Evolutionary conservation across 2,797 vertebrate genomes (phyloP).

Genomic region (Crocidura indochinensis): DNA sequence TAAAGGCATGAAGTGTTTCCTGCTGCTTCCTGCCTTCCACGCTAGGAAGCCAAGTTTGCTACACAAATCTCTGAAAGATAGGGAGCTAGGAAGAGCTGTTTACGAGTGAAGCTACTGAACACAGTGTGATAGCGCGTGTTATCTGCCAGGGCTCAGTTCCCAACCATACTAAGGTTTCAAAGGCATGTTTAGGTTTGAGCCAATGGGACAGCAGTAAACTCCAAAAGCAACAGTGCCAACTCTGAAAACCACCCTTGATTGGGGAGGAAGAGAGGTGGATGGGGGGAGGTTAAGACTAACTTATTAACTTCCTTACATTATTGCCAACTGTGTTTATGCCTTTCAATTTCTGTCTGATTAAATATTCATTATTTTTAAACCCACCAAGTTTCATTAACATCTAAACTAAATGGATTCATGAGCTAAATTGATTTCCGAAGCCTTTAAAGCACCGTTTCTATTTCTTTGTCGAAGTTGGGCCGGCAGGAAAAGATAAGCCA

Average conservation of each 20-base stretch:
- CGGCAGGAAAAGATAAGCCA: slow-evolving; percentile 61
- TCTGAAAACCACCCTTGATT: not conserved
- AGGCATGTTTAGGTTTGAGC: slow-evolving; percentile 51
- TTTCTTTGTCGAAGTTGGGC: slow-evolving; percentile 56
- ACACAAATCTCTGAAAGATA: slow-evolving; percentile 76
- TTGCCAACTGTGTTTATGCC: slow-evolving; percentile 82
- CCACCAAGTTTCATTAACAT: slow-evolving; percentile 84
- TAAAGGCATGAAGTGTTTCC: slow-evolving; percentile 74
- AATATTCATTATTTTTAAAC: slow-evolving; percentile 84
- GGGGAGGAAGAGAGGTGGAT: not conserved
- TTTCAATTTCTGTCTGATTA: slow-evolving; percentile 85
- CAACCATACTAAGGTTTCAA: slow-evolving; percentile 59
- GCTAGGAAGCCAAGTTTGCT: slow-evolving; percentile 80
- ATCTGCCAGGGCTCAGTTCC: slow-evolving; percentile 71
- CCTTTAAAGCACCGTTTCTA: slow-evolving; percentile 32
- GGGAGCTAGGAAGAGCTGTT: slow-evolving; percentile 63
- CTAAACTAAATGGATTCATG: slow-evolving; percentile 75
- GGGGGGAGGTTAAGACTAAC: slow-evolving; percentile 25
- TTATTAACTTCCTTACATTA: slow-evolving; percentile 80
- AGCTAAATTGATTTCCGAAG: slow-evolving; percentile 82
- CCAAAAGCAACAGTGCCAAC: not conserved
- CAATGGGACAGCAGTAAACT: slow-evolving; percentile 49
- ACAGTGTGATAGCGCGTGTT: slow-evolving; percentile 75
- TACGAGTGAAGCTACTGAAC: slow-evolving; percentile 63
- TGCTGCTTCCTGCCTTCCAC: slow-evolving; percentile 81